Conservation (phyloP, 1,140 invertebrate genomes). For the Drosophila tristis region DNA sequence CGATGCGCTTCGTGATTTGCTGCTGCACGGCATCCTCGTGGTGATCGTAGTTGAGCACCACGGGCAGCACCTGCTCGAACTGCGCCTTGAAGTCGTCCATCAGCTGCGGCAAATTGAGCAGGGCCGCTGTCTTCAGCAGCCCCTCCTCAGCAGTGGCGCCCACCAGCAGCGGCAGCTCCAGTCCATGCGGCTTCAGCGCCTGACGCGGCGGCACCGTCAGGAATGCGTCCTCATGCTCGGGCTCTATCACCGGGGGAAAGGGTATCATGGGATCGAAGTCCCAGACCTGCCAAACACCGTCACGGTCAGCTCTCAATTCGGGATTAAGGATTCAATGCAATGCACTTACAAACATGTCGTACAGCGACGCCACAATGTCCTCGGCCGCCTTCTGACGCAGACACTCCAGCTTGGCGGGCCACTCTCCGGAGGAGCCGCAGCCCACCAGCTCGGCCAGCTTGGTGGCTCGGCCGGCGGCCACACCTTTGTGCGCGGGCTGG, state of each 20-base stretch:
- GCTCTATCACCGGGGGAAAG: conserved; percentile 89
- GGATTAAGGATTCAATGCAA: not conserved
- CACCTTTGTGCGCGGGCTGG: conserved; percentile 86
- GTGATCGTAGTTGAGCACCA: conserved; percentile 87
- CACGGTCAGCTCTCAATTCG: not conserved
- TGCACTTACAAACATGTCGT: conserved; percentile 85
- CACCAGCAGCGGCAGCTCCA: conserved; percentile 88
- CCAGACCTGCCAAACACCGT: conserved; percentile 85
- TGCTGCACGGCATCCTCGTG: conserved; percentile 83
- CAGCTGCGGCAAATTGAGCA: conserved; percentile 79
- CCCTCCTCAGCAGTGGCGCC: conserved; percentile 89
- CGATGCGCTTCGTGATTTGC: conserved; percentile 86
- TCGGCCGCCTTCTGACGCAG: conserved; percentile 86
- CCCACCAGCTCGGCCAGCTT: conserved; percentile 87
- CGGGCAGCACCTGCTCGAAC: conserved; percentile 86
- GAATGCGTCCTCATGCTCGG: conserved; percentile 88
- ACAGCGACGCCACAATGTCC: conserved; percentile 87
- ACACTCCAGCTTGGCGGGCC: conserved; percentile 86
- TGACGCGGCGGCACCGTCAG: conserved; percentile 86
- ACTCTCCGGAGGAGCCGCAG: conserved; percentile 84
- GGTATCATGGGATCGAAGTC: conserved; percentile 90
- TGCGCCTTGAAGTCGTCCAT: conserved; percentile 86
- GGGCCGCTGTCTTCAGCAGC: conserved; percentile 86
- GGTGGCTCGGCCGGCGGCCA: conserved; percentile 87
- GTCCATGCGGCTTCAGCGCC: conserved; percentile 85